phyloP scores from a whole-genome alignment of 2,797 vertebrate genomes.

The Craterocephalus amniculus region DNA sequence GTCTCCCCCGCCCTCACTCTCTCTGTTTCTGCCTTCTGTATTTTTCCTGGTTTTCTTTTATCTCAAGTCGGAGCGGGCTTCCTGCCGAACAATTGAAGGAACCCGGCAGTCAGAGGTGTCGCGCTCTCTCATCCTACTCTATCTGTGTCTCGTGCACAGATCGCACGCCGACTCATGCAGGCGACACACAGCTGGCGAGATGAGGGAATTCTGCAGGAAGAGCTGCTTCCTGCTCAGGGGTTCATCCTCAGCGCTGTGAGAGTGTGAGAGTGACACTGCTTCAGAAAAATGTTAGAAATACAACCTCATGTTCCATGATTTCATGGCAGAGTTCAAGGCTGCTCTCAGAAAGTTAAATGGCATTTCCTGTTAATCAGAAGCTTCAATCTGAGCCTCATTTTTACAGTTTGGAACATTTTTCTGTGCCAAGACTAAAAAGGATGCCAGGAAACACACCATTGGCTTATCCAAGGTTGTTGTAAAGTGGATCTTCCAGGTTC shows the following conservation, averaged over 20 bases:
- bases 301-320: neutral
- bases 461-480: no score
- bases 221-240: constrained; percentile 58
- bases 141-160: constrained; percentile 50
- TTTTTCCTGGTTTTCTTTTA: constrained; percentile 61
- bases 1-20: neutral
- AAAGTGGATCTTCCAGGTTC: neutral
- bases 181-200: constrained; percentile 33
- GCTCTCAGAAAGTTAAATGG: neutral
- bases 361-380: neutral
- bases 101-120: constrained; percentile 73
- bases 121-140: constrained; percentile 56
- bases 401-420: neutral
- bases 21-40: constrained; percentile 24
- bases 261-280: neutral
- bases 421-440: neutral
- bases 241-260: constrained; percentile 29
- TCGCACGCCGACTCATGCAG: constrained; percentile 15
- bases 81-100: constrained; percentile 79
- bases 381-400: neutral
- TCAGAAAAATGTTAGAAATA: neutral
- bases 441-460: no score
- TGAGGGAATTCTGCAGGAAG: constrained; percentile 67
- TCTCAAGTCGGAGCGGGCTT: constrained; percentile 51
- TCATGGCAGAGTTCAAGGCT: neutral